Percentiles rank a stretch among this genome's conserved stretches.
phyloP scores from a whole-genome alignment of 2,888 invertebrate genomes.

The Deroplatys truncata region DNA sequence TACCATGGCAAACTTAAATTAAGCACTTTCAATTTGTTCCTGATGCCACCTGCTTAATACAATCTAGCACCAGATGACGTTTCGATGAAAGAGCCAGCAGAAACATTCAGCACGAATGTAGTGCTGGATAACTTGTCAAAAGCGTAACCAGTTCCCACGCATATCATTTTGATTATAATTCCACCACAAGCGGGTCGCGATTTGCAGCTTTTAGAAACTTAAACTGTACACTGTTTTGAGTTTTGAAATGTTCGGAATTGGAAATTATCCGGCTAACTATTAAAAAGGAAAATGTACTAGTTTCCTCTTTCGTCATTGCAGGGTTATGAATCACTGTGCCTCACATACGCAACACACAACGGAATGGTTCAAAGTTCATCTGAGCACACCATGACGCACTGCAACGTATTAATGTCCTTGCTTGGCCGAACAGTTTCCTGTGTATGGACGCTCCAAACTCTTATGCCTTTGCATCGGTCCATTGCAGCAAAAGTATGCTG shows the following conservation, averaged over 20 bases:
- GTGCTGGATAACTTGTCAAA: background rate
- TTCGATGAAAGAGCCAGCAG: background rate
- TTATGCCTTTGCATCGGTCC: constrained; percentile 4
- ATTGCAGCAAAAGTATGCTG: constrained; percentile 21
- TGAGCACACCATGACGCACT: background rate
- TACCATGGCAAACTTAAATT: constrained; percentile 22
- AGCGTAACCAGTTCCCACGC: background rate
- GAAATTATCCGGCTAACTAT: background rate
- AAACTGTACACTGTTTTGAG: background rate
- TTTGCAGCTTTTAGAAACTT: background rate
- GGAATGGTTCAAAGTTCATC: background rate
- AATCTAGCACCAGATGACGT: background rate
- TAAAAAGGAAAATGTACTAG: background rate
- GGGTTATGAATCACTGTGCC: background rate
- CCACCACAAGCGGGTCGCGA: background rate
- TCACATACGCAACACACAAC: background rate
- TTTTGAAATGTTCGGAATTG: background rate
- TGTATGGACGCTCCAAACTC: background rate
- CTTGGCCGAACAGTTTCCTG: background rate
- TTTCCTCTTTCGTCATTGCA: background rate
- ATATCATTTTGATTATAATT: background rate
- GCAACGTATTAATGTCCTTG: background rate
- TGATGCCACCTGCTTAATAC: background rate
- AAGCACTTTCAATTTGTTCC: background rate
- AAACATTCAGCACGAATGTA: background rate